These are phyloP conservation scores for Colostygia pectinataria DNA, from an alignment of 2,888 invertebrate genomes.

Conservation along the genomic window DNA sequence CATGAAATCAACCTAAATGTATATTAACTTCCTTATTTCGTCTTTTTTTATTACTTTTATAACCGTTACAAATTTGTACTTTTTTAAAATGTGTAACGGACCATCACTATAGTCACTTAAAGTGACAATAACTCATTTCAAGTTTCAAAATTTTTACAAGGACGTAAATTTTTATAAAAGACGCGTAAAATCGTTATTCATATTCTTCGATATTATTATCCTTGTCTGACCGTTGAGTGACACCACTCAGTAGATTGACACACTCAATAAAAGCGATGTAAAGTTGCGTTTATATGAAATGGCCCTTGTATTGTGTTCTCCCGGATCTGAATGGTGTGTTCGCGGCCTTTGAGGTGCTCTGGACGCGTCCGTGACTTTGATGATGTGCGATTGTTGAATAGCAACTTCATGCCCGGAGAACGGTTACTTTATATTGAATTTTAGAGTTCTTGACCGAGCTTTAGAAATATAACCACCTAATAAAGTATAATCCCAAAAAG, in stretches of 20 bases:
- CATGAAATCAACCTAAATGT: background rate
- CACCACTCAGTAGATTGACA: constrained; percentile 59
- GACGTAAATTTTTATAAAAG: constrained; percentile 55
- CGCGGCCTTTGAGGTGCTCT: constrained; percentile 18
- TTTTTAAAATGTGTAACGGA: constrained; percentile 16
- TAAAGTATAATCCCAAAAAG: too few relatives aligned
- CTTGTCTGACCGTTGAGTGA: constrained; percentile 77
- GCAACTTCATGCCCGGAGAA: constrained; percentile 37
- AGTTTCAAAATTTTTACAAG: constrained; percentile 52
- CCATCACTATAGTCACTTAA: too few relatives aligned
- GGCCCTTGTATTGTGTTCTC: constrained; percentile 54
- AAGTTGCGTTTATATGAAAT: constrained; percentile 58
- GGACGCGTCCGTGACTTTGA: constrained; percentile 25
- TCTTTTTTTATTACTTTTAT: too few relatives aligned
- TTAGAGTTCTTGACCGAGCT: too few relatives aligned
- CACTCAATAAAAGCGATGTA: constrained; percentile 58
- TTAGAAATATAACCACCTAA: too few relatives aligned
- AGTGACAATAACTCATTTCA: constrained; percentile 30
- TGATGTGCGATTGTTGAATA: constrained; percentile 32
- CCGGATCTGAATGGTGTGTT: constrained; percentile 28
- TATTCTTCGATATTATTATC: constrained; percentile 56
- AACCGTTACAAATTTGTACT: constrained; percentile 24
- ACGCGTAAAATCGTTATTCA: constrained; percentile 48
- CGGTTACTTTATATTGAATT: constrained; percentile 19
- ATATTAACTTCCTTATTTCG: too few relatives aligned